phyloP scores from a whole-genome alignment of 2,113 vertebrate species.

The Pelecanus crispus region DNA sequence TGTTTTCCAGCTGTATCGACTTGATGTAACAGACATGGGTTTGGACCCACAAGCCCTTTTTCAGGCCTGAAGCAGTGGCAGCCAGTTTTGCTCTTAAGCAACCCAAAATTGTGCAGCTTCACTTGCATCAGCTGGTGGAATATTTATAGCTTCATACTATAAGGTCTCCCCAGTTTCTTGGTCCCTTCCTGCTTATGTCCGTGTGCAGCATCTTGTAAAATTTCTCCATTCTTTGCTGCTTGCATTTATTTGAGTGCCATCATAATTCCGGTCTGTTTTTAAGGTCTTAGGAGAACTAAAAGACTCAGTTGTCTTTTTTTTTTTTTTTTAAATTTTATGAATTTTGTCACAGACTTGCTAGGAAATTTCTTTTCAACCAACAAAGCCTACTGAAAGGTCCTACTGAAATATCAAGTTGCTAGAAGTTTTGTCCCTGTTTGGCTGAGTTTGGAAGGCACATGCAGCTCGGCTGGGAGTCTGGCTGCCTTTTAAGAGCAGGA shows the following conservation, averaged over 20 bases:
- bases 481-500: background rate
- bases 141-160: background rate
- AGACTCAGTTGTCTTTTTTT: background rate
- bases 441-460: background rate
- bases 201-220: background rate
- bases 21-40: rapidly evolving
- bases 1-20: background rate
- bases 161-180: background rate
- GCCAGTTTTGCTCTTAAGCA: background rate
- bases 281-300: background rate
- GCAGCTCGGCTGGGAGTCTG: background rate
- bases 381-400: background rate
- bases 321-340: background rate
- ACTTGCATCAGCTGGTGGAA: background rate
- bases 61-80: background rate
- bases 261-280: background rate
- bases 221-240: background rate
- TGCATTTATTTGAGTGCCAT: background rate
- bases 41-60: background rate
- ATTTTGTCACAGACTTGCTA: background rate
- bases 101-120: background rate
- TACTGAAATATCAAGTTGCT: background rate
- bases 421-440: background rate
- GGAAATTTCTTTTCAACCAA: background rate
- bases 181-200: background rate